These are phyloP conservation scores for Columbina picui DNA, from an alignment of 2,113 vertebrate genomes.

Conservation along the genomic window DNA sequence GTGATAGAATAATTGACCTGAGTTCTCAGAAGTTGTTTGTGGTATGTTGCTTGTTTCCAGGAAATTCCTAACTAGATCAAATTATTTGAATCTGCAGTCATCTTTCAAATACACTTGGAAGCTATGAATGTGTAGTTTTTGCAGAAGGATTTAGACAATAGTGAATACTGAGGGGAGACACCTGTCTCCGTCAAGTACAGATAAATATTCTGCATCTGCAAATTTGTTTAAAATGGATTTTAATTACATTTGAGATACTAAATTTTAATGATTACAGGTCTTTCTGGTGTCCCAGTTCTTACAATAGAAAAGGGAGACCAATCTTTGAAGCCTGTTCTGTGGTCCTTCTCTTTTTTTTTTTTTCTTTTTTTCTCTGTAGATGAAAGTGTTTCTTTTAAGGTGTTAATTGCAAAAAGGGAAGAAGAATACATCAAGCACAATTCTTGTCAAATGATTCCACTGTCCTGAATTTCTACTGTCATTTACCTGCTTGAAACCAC, in stretches of 20 bases:
- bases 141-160: neutral
- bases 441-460: neutral
- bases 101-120: neutral
- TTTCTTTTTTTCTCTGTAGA: neutral
- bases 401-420: neutral
- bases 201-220: neutral
- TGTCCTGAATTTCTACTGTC: neutral
- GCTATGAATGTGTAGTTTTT: neutral
- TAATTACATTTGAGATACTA: neutral
- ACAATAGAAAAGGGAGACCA: neutral
- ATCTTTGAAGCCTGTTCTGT: neutral
- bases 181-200: neutral
- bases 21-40: neutral
- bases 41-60: neutral
- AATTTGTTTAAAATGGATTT: neutral
- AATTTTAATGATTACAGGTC: neutral
- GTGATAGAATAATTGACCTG: neutral
- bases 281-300: neutral
- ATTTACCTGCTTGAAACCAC: neutral
- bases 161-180: neutral
- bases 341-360: neutral
- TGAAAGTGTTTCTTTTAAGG: neutral
- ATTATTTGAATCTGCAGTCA: neutral
- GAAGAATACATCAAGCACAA: neutral
- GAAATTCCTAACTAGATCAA: neutral